phyloP scores from a whole-genome alignment of 2,113 vertebrate species.

The Microtus ochrogaster region DNA sequence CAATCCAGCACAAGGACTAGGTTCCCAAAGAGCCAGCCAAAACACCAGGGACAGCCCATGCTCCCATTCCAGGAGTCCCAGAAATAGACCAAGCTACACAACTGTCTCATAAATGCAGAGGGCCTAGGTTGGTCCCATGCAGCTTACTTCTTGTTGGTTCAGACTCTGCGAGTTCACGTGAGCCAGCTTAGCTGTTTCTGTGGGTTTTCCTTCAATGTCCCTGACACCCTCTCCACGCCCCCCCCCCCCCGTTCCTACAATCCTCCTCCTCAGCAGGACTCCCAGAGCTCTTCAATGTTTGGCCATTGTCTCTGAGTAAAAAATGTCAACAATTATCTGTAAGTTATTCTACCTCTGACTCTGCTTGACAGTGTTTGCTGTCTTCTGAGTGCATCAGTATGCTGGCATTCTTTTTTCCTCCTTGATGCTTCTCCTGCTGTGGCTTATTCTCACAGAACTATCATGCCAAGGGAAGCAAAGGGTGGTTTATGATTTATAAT shows the following conservation, averaged over 20 bases:
- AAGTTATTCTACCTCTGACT: background rate
- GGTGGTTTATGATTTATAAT: constrained; percentile 29
- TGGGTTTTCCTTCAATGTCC: background rate
- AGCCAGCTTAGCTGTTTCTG: background rate
- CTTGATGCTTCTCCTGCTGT: background rate
- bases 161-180: background rate
- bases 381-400: background rate
- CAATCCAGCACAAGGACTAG: background rate
- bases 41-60: background rate
- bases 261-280: too few relatives aligned
- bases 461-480: constrained; percentile 10
- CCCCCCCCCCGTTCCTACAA: too few relatives aligned
- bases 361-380: background rate
- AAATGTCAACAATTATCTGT: background rate
- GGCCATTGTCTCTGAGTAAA: too few relatives aligned
- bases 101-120: background rate
- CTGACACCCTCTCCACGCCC: too few relatives aligned
- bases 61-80: background rate
- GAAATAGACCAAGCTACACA: background rate
- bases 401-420: background rate
- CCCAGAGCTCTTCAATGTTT: too few relatives aligned
- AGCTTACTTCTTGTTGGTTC: background rate
- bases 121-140: background rate
- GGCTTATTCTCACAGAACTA: background rate
- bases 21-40: background rate